Percentiles rank a stretch among this genome's conserved stretches.
phyloP scores from a whole-genome alignment of 2,113 vertebrate genomes.

The Zapornia atra region DNA sequence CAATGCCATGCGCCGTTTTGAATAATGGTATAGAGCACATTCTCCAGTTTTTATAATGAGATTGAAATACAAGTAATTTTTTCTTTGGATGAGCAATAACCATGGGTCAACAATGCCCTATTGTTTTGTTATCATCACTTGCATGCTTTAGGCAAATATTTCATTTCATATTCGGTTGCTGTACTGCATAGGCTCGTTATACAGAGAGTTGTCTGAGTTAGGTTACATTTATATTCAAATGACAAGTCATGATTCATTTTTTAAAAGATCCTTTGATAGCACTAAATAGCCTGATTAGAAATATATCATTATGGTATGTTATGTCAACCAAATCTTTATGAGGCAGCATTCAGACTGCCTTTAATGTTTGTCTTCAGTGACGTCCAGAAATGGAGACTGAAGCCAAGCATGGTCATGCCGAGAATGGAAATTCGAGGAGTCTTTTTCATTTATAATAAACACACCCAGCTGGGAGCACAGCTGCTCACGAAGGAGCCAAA shows the following conservation, averaged over 20 bases:
- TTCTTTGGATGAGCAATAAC: background rate
- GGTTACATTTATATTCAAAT: slow-evolving; percentile 68
- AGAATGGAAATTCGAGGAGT: slow-evolving; percentile 72
- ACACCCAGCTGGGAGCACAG: slow-evolving; percentile 77
- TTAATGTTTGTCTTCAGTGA: slow-evolving; percentile 61
- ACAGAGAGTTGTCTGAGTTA: slow-evolving; percentile 56
- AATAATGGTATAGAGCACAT: background rate
- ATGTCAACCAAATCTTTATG: slow-evolving; percentile 53
- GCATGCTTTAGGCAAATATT: slow-evolving; percentile 21
- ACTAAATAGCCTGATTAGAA: slow-evolving; percentile 65
- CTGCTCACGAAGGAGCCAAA: slow-evolving; percentile 70
- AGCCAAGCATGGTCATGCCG: slow-evolving; percentile 65
- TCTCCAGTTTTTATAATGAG: background rate
- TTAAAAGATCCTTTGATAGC: slow-evolving; percentile 64
- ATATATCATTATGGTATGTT: slow-evolving; percentile 54
- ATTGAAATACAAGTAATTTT: background rate
- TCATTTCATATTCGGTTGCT: slow-evolving; percentile 38
- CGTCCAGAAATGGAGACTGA: slow-evolving; percentile 49
- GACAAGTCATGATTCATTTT: slow-evolving; percentile 52
- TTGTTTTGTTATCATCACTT: slow-evolving; percentile 37
- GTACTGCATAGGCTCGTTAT: background rate
- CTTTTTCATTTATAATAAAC: slow-evolving; percentile 75
- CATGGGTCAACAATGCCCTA: background rate
- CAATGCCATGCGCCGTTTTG: background rate
- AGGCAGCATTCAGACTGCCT: slow-evolving; percentile 41